Evolutionary conservation across 2,888 invertebrate genomes (phyloP), one percentile per base, ranked within the genome.

Genomic region (Oscheius onirici): DNA sequence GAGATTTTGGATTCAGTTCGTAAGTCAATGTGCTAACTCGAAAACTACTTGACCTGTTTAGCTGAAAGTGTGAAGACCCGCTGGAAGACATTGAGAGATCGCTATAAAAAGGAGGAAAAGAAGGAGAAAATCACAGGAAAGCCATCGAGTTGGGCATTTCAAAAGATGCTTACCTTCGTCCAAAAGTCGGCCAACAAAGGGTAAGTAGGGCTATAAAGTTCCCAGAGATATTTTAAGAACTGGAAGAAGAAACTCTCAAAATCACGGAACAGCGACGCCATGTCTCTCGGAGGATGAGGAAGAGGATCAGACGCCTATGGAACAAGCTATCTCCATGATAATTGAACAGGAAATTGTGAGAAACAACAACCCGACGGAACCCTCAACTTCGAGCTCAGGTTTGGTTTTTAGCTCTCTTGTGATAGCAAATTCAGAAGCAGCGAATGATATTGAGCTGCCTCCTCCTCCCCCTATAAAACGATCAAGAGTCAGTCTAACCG

Each of bases 1-100:
- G 75, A 79, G 5, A 55, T 34, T 15, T 63, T 77, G 17, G 71
- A 74, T 17, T 74, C 73, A 0, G 71, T 73, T 28, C 69, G 79
- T 79, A 20, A 22, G 55, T 41, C 17, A 49, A 20, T 20, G 3
- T 49, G 8, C 8, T 6, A 34, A 34, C 34, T 34, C 34, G 34
- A 34, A 34, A 8, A 34, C n/a, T n/a, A n/a, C n/a, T n/a, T 3
- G 34, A 34, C 8, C 13, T 54, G 17, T 54, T 34, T 54, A 69
- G 58, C 51, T 13, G 69, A 69, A 17, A 79, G 79, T 61, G 83
- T 82, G n/a, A 79, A 82, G 58, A 83, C 82, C 11, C 75, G 84
- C 3, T 84, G 84, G 84, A 84, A 84, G 77, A 84, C 84, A n/a
- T 52, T 84, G 44, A 70, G 84, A 26, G 84, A 84, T 34, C 72